These are phyloP conservation scores for Macrostomum lignano DNA, from an alignment of 1,140 invertebrate species.

Conservation along the genomic window DNA sequence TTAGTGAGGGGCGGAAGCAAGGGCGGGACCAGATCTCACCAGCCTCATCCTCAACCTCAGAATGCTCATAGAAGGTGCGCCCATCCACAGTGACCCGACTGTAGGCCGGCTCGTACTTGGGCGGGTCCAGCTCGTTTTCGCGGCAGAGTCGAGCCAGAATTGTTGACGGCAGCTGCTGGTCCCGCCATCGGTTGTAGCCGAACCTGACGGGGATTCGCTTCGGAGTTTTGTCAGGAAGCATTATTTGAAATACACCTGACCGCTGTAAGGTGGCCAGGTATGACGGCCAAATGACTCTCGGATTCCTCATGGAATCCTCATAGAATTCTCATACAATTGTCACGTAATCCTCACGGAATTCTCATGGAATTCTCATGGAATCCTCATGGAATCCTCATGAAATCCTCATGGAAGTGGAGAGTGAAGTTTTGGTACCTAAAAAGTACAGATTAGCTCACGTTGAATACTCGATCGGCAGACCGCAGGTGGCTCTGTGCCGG, in stretches of 20 bases:
- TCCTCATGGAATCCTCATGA: too few relatives aligned
- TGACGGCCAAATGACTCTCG: too few relatives aligned
- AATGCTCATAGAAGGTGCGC: conserved; percentile 40
- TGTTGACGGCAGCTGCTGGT: conserved; percentile 57
- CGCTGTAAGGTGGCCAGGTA: too few relatives aligned
- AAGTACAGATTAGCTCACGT: conserved; percentile 31
- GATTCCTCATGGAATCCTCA: too few relatives aligned
- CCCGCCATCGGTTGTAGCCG: conserved; percentile 60
- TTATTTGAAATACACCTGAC: too few relatives aligned
- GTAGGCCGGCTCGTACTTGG: conserved; percentile 41
- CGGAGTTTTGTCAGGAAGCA: too few relatives aligned
- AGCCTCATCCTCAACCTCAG: conserved; percentile 30
- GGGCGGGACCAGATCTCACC: conserved; percentile 12
- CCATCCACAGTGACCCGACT: conserved; percentile 38
- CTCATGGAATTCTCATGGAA: too few relatives aligned
- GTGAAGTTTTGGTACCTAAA: conserved; percentile 10
- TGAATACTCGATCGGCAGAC: conserved; percentile 50
- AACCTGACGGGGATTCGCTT: conserved; percentile 14
- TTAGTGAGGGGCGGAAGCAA: too few relatives aligned
- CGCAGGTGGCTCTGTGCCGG: conserved; percentile 51
- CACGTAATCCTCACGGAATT: too few relatives aligned
- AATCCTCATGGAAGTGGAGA: background rate
- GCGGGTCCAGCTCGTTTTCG: conserved; percentile 48
- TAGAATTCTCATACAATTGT: too few relatives aligned
- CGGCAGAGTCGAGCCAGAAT: conserved; percentile 55